These are phyloP conservation scores for Champsocephalus gunnari DNA, from an alignment of 2,797 vertebrate species.

Conservation along the genomic window DNA sequence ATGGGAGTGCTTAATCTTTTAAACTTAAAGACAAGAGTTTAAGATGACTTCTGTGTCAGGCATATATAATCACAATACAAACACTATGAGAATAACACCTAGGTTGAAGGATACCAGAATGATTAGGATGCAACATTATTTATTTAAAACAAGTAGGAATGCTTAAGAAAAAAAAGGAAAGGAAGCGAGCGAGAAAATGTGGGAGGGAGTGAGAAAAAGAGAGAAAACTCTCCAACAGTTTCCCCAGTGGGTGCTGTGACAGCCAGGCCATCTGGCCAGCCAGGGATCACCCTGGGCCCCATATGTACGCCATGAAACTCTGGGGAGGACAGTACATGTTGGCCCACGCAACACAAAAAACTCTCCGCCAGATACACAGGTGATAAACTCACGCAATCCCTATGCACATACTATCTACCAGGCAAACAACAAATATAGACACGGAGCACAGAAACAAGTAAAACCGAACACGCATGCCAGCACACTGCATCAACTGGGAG, in stretches of 20 bases:
- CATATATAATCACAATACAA: background rate
- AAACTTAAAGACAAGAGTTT: background rate
- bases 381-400: constrained; percentile 14
- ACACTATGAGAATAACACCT: constrained; percentile 5
- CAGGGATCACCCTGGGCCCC: constrained; percentile 63
- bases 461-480: constrained; percentile 15
- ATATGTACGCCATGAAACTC: constrained; percentile 64
- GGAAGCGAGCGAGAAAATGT: constrained; percentile 8
- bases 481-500: constrained; percentile 8
- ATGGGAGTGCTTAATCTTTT: background rate
- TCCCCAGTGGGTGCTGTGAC: constrained; percentile 62
- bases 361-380: constrained; percentile 10
- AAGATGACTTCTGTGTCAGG: background rate
- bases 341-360: constrained; percentile 35
- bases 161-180: background rate
- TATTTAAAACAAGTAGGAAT: background rate
- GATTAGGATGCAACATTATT: background rate
- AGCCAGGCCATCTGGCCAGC: constrained; percentile 75
- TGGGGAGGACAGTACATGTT: constrained; percentile 51
- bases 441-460: background rate
- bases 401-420: constrained; percentile 6
- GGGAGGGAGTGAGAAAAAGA: constrained; percentile 23
- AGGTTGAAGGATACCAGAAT: constrained; percentile 2
- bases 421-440: constrained; percentile 23
- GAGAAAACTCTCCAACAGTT: constrained; percentile 53